These are phyloP conservation scores for Heliconius nattereri DNA, from an alignment of 1,140 invertebrate genomes.

Conservation along the genomic window DNA sequence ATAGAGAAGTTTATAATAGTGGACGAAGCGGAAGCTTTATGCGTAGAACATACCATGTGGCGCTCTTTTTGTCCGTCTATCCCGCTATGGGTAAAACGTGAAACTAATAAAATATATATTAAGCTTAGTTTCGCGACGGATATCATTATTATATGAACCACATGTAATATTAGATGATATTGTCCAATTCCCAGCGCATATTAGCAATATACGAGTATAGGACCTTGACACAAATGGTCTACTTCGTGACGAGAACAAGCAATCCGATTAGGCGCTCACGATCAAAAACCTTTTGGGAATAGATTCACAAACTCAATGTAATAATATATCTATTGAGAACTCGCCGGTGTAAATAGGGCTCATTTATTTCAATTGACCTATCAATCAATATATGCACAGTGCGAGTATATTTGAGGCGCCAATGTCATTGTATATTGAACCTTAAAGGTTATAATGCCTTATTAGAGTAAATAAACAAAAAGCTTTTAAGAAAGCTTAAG, in stretches of 20 bases:
- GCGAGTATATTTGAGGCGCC: not conserved
- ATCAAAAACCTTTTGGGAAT: constrained; percentile 36
- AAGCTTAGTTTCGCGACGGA: too few species aligned
- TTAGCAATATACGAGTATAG: constrained; percentile 54
- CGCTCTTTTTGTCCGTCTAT: too few species aligned
- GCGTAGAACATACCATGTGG: too few species aligned
- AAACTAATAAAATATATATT: too few species aligned
- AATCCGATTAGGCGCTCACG: constrained; percentile 61
- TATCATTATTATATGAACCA: not conserved
- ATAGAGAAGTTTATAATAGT: too few species aligned
- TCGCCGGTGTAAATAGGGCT: constrained; percentile 33
- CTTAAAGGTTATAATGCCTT: not conserved
- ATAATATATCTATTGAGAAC: constrained; percentile 26
- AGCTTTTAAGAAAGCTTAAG: not conserved
- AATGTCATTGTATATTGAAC: not conserved
- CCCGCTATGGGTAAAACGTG: too few species aligned
- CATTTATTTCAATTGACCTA: constrained; percentile 29
- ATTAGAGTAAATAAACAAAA: not conserved
- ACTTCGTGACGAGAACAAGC: constrained; percentile 62
- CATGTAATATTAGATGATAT: constrained; percentile 39
- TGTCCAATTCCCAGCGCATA: constrained; percentile 52
- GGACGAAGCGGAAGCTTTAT: too few species aligned
- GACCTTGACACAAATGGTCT: constrained; percentile 66
- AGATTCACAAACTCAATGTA: constrained; percentile 29
- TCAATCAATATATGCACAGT: constrained; percentile 19